Base-by-base conservation (phyloP, 1,140 invertebrate species). In the Dendrolimus kikuchii region DNA sequence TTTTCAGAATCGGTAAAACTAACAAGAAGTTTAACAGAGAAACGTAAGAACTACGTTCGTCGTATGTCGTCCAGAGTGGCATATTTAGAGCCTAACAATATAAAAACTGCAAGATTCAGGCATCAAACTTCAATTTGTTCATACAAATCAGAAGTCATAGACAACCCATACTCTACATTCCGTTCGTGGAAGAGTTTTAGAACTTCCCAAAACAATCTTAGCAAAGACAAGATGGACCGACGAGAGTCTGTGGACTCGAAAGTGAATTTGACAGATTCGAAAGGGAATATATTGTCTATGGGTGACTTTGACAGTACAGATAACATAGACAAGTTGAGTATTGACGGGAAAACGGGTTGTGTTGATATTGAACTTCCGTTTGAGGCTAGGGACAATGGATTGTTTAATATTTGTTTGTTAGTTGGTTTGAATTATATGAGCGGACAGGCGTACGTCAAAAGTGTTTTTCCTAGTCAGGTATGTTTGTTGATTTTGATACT, bases 341-440 rank as follows among this genome's bases (percentile, higher is more conserved):
- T 81, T 42, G 81, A 87, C 52, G 84, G 83, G 53, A 85, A 82
- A 40, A 74, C 85, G 4, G 82, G 84, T 0, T 85, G 82, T 52
- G 69, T 75, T 7, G 74, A 73, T 59, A 79, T 78, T 6, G 68
- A 62, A 53, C 42, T 82, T 48, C 78, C 80, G 0, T 79, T 82
- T 48, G 81, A 76, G 56, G 72, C 78, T 0, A 56, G 70, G 55
- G 79, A 81, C 37, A 71, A 79, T 43, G 77, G 89, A 5, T 62
- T 93, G 47, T 93, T 93, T 66, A 90, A 92, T 64, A 88, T 90
- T 37, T 90, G 92, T 65, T 64, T 93, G 5, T 75, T 93, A 9
- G 90, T 93, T 40, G 92, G 91, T 2, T 77, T 92, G 52, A 90
- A 92, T 69, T 86, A 89, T 57, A 89, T 89, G 68, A 90, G 80